These are phyloP conservation scores for Simalia tracyae DNA, from an alignment of 2,797 vertebrate species.

Conservation along the genomic window DNA sequence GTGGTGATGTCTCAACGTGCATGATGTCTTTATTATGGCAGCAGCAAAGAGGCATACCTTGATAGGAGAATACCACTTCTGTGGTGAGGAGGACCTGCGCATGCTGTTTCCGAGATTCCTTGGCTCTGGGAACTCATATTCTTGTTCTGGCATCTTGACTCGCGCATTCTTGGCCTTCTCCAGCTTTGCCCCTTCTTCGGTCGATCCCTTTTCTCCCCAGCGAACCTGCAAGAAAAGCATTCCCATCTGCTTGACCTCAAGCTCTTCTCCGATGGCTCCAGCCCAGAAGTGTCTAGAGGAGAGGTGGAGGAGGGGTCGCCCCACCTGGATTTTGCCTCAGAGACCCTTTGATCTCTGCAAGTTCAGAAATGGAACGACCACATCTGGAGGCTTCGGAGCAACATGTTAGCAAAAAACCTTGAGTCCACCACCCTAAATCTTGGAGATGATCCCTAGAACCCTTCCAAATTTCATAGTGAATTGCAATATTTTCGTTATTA, in stretches of 20 bases:
- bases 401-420: background rate
- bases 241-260: background rate
- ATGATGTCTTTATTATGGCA: background rate
- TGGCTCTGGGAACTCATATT: conserved; percentile 78
- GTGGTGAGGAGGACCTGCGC: conserved; percentile 79
- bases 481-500: background rate
- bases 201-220: conserved; percentile 97
- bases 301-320: background rate
- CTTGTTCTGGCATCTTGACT: conserved; percentile 97
- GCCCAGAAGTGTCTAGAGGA: background rate
- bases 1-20: background rate
- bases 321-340: background rate
- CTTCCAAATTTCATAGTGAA: background rate
- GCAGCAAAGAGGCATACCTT: conserved; percentile 77
- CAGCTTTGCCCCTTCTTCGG: conserved; percentile 95
- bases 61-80: conserved; percentile 96
- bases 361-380: background rate
- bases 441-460: background rate
- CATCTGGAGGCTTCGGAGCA: background rate
- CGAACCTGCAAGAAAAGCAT: conserved; percentile 81
- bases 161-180: conserved; percentile 97
- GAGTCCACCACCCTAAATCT: background rate
- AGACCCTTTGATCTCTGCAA: background rate
- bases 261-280: background rate
- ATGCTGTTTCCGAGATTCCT: conserved; percentile 85